A percentile compares a stretch with the other conserved stretches of the same genome.
phyloP scores from a whole-genome alignment of 2,113 vertebrate genomes.

The Ammospiza nelsoni region DNA sequence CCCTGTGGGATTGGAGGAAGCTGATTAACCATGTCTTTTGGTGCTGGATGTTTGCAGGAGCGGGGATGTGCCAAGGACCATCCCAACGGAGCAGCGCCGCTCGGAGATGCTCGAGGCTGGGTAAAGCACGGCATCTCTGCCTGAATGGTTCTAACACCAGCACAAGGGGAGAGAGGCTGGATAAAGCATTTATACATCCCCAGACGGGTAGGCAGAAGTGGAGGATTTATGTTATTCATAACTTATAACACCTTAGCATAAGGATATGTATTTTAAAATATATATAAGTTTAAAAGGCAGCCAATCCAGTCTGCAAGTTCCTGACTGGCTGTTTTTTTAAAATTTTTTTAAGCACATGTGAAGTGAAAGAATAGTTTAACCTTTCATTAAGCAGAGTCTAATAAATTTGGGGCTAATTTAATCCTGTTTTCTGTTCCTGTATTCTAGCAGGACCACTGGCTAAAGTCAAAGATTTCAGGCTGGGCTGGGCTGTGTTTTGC shows the following conservation, averaged over 20 bases:
- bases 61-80: neutral
- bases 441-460: neutral
- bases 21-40: neutral
- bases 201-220: neutral
- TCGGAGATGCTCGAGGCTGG: neutral
- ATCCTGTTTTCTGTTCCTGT: neutral
- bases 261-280: neutral
- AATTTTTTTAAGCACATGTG: accelerated
- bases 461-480: neutral
- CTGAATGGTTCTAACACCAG: accelerated
- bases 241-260: neutral
- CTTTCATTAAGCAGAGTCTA: neutral
- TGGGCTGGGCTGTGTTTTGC: neutral
- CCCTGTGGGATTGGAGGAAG: neutral
- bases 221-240: neutral
- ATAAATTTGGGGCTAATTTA: neutral
- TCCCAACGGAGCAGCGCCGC: accelerated
- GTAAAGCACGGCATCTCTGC: neutral
- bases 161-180: neutral
- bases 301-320: neutral
- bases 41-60: neutral
- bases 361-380: neutral
- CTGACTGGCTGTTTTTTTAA: neutral
- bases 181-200: neutral
- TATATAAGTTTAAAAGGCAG: neutral